Evolutionary conservation across 2,113 vertebrate species (phyloP).

Genomic region (Sturnus vulgaris): DNA sequence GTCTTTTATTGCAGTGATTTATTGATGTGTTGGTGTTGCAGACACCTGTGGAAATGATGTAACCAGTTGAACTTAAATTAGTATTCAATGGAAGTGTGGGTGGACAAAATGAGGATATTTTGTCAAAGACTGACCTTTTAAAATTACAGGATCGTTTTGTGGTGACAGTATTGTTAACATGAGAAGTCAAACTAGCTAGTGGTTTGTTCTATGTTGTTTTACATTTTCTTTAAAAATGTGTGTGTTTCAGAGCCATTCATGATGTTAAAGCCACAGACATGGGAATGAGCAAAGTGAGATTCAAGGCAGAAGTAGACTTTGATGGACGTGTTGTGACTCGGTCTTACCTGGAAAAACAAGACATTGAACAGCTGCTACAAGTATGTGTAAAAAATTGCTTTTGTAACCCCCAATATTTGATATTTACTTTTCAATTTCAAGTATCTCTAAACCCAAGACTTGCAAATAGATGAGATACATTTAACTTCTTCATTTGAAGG

Average conservation of each 20-base stretch:
- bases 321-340: slow-evolving; percentile 96
- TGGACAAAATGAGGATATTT: background rate
- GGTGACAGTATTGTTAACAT: background rate
- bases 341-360: slow-evolving; percentile 97
- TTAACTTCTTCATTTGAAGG: background rate
- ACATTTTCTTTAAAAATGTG: background rate
- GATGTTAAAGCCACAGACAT: slow-evolving; percentile 98
- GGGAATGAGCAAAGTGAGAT: slow-evolving; percentile 96
- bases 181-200: background rate
- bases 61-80: background rate
- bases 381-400: slow-evolving; percentile 70
- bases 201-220: background rate
- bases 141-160: background rate
- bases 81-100: background rate
- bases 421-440: background rate
- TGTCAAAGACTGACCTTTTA: background rate
- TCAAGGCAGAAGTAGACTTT: slow-evolving; percentile 99
- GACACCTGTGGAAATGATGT: background rate
- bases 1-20: background rate
- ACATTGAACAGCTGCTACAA: slow-evolving; percentile 92
- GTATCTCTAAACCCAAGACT: background rate
- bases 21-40: background rate
- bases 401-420: background rate
- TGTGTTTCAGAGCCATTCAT: slow-evolving; percentile 87
- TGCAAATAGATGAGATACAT: background rate